These are phyloP conservation scores for Clarias pachynema DNA, from an alignment of 2,797 vertebrate species.

Conservation along the genomic window DNA sequence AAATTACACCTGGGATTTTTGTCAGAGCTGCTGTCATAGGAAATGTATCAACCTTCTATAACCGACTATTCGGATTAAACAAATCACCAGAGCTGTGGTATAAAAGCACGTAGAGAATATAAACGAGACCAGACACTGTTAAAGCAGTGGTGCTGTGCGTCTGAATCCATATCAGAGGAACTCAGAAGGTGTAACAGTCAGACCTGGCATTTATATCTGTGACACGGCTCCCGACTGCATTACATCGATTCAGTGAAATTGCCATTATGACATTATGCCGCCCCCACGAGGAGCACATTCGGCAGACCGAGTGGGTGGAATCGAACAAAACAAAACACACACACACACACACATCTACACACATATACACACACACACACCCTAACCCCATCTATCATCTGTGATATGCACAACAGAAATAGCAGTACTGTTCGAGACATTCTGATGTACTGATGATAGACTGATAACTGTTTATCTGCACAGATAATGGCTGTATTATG, in stretches of 20 bases:
- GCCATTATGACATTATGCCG: constrained; percentile 27
- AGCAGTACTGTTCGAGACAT: constrained; percentile 9
- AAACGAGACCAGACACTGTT: background rate
- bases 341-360: background rate
- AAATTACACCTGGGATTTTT: background rate
- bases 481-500: background rate
- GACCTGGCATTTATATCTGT: constrained; percentile 8
- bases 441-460: constrained; percentile 2
- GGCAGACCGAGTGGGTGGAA: constrained; percentile 2
- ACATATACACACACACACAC: background rate
- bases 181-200: background rate
- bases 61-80: background rate
- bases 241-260: constrained; percentile 7
- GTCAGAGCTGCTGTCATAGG: background rate
- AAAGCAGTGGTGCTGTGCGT: background rate
- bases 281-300: constrained; percentile 14
- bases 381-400: constrained; percentile 2
- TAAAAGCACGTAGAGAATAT: background rate
- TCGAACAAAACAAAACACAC: constrained; percentile 17
- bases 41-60: background rate
- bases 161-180: background rate
- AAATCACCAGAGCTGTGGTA: background rate
- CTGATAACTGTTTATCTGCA: background rate
- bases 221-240: constrained; percentile 17
- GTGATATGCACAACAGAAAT: constrained; percentile 22